Conservation (phyloP, 2,113 vertebrate genomes). For the Geococcyx californianus region DNA sequence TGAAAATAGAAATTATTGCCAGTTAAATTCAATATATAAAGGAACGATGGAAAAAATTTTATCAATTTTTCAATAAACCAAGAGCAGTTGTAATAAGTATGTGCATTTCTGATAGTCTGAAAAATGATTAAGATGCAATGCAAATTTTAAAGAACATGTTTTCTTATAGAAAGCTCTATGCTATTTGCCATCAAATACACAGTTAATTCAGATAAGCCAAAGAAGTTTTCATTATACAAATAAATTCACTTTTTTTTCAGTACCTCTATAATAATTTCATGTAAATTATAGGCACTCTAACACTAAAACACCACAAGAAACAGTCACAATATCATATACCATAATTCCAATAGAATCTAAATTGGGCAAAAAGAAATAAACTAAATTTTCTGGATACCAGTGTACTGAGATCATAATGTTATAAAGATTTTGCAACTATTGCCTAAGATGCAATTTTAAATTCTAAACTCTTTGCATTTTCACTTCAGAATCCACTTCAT, state of each 20-base stretch:
- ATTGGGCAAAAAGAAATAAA: not conserved
- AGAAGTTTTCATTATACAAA: not conserved
- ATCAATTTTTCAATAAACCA: not conserved
- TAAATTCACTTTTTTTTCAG: not conserved
- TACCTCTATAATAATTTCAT: not conserved
- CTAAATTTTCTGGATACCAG: slow-evolving; percentile 10
- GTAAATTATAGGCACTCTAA: slow-evolving; percentile 24
- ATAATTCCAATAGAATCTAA: not conserved
- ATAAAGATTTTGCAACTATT: slow-evolving; percentile 22
- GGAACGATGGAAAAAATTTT: not conserved
- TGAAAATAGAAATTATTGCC: not conserved
- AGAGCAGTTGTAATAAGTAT: not conserved
- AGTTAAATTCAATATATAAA: not conserved
- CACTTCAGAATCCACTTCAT: slow-evolving; percentile 43
- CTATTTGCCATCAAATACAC: not conserved
- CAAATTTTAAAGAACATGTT: not conserved
- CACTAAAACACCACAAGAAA: slow-evolving; percentile 4
- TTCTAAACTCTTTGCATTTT: slow-evolving; percentile 26
- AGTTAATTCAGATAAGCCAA: not conserved
- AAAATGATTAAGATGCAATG: not conserved
- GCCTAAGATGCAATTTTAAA: slow-evolving; percentile 28
- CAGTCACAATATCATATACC: not conserved
- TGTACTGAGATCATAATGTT: not conserved
- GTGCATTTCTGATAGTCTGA: not conserved
- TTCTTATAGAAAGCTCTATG: not conserved